A percentile compares a stretch with the other conserved stretches of the same genome.
These are phyloP conservation scores for Ptychobarbus kaznakovi DNA, from an alignment of 2,797 vertebrate species.

Conservation along the genomic window DNA sequence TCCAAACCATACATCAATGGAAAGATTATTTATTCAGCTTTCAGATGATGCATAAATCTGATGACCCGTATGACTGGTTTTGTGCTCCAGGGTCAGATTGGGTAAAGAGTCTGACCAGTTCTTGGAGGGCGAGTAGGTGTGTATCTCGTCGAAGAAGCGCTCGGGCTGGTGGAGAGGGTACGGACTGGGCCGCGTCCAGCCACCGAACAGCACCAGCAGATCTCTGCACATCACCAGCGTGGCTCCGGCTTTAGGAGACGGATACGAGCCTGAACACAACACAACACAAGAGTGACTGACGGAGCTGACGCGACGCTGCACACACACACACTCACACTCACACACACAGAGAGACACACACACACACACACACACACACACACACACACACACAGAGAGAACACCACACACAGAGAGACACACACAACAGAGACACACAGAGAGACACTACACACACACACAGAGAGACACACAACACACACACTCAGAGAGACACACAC, in stretches of 20 bases:
- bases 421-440: too few relatives aligned
- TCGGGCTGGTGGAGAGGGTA: constrained; percentile 98
- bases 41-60: too few relatives aligned
- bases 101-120: constrained; percentile 87
- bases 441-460: too few relatives aligned
- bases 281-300: neutral
- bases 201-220: constrained; percentile 94
- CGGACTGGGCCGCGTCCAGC: constrained; percentile 96
- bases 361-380: too few relatives aligned
- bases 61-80: too few relatives aligned
- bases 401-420: too few relatives aligned
- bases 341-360: too few relatives aligned
- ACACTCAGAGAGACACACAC: too few relatives aligned
- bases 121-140: constrained; percentile 97
- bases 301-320: neutral
- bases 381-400: too few relatives aligned
- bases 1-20: neutral
- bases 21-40: neutral
- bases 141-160: constrained; percentile 98
- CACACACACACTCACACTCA: too few relatives aligned
- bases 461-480: too few relatives aligned
- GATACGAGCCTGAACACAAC: constrained; percentile 88
- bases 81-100: too few relatives aligned
- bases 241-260: constrained; percentile 97
- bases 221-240: constrained; percentile 97